phyloP scores from a whole-genome alignment of 2,113 vertebrate species.

The Xenopus tropicalis region UCB_Xtro_10.0 CM004446.2:70852001-70852500 shows the following conservation, averaged over 20 bases:
- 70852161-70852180: neutral
- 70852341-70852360: no score
- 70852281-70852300: neutral
- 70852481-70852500: no score
- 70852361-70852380: neutral
- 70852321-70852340: no score
- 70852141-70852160: neutral
- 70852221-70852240: no score
- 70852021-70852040: conserved; percentile 18
- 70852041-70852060: conserved; percentile 20
- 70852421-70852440: no score
- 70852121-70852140: conserved; percentile 3
- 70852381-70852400: neutral
- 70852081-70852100: conserved; percentile 2
- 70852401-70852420: no score
- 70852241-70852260: neutral
- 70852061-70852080: conserved; percentile 16
- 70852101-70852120: conserved; percentile 14
- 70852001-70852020: conserved; percentile 11
- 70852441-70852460: no score
- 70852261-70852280: no score
- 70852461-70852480: no score
- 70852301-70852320: neutral
- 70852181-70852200: neutral
- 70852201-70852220: neutral